These are phyloP conservation scores for Pocillopora verrucosa DNA, from an alignment of 64 coral and sea anemone genomes.

Conservation along the genomic window DNA sequence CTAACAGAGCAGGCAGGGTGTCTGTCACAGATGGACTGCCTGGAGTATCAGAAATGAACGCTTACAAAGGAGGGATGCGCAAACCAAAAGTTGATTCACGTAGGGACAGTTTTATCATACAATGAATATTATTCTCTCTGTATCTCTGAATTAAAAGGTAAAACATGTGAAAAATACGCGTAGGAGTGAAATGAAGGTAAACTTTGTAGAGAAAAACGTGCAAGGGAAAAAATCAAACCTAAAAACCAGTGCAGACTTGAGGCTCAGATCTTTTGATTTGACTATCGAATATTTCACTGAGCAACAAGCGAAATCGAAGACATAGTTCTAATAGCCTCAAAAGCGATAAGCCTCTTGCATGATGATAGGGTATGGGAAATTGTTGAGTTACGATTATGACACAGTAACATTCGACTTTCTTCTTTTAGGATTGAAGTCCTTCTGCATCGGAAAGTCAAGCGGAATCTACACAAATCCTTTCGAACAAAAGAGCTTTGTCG, in stretches of 20 bases:
- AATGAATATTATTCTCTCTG: not conserved
- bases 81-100: constrained; percentile 5
- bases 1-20: not conserved
- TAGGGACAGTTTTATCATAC: not conserved
- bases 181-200: no score
- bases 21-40: not conserved
- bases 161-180: no score
- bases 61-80: constrained; percentile 15
- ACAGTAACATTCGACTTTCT: not conserved
- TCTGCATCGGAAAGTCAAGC: constrained; percentile 65
- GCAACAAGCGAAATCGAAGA: no score
- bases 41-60: not conserved
- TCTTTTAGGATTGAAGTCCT: constrained; percentile 16
- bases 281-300: no score
- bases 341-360: no score
- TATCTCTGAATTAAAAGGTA: no score
- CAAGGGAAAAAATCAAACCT: no score
- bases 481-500: constrained; percentile 55
- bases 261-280: no score
- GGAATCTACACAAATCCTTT: constrained; percentile 49
- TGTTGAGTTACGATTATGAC: not conserved
- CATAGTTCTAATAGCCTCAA: no score
- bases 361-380: no score
- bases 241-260: no score
- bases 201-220: no score